Percentiles rank a stretch among this genome's conserved stretches.
Evolutionary conservation across 2,888 invertebrate genomes (phyloP).

Genomic region (Andrena bicolor): DNA sequence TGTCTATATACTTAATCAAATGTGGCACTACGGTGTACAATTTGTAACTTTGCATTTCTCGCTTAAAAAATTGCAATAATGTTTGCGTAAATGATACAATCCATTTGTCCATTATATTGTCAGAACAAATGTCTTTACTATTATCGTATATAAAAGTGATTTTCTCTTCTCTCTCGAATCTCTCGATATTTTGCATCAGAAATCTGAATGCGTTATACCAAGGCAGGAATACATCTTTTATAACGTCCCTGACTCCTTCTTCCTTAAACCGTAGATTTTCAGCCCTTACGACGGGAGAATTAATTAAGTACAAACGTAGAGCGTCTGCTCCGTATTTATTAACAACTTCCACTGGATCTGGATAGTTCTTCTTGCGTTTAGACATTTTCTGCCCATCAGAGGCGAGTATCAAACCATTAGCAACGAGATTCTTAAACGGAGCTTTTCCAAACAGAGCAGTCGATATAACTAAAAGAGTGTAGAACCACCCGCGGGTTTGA

Average conservation of each 20-base stretch:
- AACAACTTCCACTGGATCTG: conserved; percentile 97
- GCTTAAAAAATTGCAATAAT: conserved; percentile 93
- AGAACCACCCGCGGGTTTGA: conserved; percentile 99
- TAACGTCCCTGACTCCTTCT: conserved; percentile 97
- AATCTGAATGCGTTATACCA: conserved; percentile 98
- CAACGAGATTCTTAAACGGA: conserved; percentile 99
- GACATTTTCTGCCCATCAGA: conserved; percentile 99
- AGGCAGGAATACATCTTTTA: conserved; percentile 98
- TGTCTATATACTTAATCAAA: conserved; percentile 97
- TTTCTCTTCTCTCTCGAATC: conserved; percentile 90
- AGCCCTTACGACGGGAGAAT: conserved; percentile 98
- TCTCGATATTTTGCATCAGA: conserved; percentile 96
- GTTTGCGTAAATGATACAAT: conserved; percentile 98
- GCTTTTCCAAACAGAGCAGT: conserved; percentile 98
- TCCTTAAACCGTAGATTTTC: conserved; percentile 98
- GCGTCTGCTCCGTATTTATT: conserved; percentile 99
- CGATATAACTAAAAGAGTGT: conserved; percentile 98
- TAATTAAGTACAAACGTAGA: conserved; percentile 96
- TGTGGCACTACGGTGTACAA: conserved; percentile 98
- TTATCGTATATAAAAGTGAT: conserved; percentile 83
- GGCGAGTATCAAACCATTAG: conserved; percentile 98
- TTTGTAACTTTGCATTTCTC: conserved; percentile 97
- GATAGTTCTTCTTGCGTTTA: conserved; percentile 99
- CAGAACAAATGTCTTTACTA: conserved; percentile 70
- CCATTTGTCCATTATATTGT: conserved; percentile 98